phyloP scores from a whole-genome alignment of 1,140 invertebrate species.

The Nephotettix cincticeps region DNA sequence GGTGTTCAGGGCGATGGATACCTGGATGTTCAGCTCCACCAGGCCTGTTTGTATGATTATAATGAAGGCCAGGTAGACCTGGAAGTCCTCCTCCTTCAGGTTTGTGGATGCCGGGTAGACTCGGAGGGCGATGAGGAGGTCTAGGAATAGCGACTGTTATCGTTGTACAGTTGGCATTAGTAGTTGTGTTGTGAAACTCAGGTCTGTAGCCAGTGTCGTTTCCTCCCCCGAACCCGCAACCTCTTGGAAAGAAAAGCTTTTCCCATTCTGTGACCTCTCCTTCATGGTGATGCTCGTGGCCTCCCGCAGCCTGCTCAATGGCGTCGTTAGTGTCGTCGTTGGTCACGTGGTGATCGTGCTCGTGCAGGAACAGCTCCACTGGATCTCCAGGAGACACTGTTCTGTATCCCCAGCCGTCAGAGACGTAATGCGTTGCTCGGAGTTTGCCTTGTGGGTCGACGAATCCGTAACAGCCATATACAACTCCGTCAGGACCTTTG shows the following conservation, averaged over 20 bases:
- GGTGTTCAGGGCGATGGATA: conserved; percentile 34
- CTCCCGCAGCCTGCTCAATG: conserved; percentile 1
- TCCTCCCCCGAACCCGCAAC: conserved; percentile 48
- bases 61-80: background rate
- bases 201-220: background rate
- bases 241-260: conserved; percentile 60
- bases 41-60: background rate
- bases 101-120: background rate
- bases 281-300: conserved; percentile 50
- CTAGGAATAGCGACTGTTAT: background rate
- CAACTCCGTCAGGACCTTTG: conserved; percentile 68
- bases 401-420: conserved; percentile 74
- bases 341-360: conserved; percentile 41
- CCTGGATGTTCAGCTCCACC: background rate
- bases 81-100: background rate
- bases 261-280: conserved; percentile 59
- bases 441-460: conserved; percentile 65
- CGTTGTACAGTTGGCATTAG: background rate
- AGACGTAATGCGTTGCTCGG: conserved; percentile 70
- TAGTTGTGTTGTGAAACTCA: background rate
- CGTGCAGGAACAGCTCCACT: conserved; percentile 64
- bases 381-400: conserved; percentile 65
- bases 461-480: conserved; percentile 77
- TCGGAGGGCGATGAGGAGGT: background rate
- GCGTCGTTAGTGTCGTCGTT: conserved; percentile 12